Base-by-base conservation (phyloP, 2,797 vertebrate species). In the Rousettus madagascariensis region DNA sequence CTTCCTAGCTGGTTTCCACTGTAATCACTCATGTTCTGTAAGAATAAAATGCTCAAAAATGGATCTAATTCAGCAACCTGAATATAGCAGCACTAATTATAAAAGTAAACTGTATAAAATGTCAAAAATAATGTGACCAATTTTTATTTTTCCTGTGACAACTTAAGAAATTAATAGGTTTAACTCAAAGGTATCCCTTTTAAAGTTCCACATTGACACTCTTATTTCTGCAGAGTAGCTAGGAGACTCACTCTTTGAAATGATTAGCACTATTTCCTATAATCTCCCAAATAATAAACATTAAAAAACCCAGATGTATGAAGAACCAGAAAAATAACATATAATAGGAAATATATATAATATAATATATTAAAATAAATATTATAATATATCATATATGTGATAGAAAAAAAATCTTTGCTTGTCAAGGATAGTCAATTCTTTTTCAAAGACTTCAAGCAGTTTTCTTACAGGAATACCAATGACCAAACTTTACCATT, bases 121-220 rank as follows among this genome's bases (percentile, higher is more conserved):
- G 80, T 92, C 94, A 97, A 97, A 97, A 97, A 97, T 93, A 95
- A 91, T 85, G 96, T 96, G 94, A 95, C 83, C 96, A 90, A 65
- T 63, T 92, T 87, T 87, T 97, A 28, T 94, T 86, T 84, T 86
- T 92, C 16, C 93, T 94, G 33, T 88, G 90, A 94, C 68, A 92
- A 90, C 33, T 95, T 94, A 97, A 95, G 96, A 86, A 96, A 97
- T 95, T 95, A 97, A 96, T 95, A 94, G 28, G 77, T 95, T 95
- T 61, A 86, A 89, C 93, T 96, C 49, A 94, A 95, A 95, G 80
- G 38, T 88, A 95, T 92, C 43, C 51, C 82, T 94, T 97, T 96
- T 91, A 96, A 93, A 92, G 57, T 96, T 93, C 53, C 75, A 53
- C 43, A 79, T 1, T 91, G 63, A 84, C 68, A 83, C 43, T 59